phyloP scores from a whole-genome alignment of 2,888 invertebrate species.

The Strigamia maritima region DNA sequence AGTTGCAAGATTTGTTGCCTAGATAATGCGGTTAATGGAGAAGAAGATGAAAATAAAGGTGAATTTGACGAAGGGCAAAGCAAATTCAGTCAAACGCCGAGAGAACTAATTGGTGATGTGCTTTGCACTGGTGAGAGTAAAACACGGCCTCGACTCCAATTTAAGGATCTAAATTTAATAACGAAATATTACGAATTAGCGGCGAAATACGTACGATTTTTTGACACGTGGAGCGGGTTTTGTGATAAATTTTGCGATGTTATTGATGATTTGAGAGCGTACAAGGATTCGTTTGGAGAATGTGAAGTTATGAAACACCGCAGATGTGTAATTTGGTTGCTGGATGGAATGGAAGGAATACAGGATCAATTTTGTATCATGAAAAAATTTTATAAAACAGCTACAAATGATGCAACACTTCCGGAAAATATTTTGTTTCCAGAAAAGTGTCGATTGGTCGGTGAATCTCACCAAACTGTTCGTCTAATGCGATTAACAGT shows the following conservation, averaged over 20 bases:
- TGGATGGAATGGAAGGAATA: not conserved
- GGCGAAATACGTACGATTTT: not conserved
- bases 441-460: not conserved
- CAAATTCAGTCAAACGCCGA: not conserved
- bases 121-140: not conserved
- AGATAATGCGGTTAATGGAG: not conserved
- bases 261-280: not conserved
- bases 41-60: not conserved
- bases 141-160: too few species aligned
- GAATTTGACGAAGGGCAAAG: not conserved
- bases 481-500: not conserved
- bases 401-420: not conserved
- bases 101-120: not conserved
- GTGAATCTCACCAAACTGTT: not conserved
- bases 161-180: not conserved
- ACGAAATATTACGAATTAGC: conserved; percentile 18
- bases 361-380: not conserved
- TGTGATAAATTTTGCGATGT: not conserved
- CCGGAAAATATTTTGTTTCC: not conserved
- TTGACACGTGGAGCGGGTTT: not conserved
- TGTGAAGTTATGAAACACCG: not conserved
- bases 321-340: not conserved
- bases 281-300: not conserved
- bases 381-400: not conserved
- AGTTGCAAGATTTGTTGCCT: not conserved